Conservation (phyloP, 2,888 invertebrate genomes). For the Cryptus armator region DNA sequence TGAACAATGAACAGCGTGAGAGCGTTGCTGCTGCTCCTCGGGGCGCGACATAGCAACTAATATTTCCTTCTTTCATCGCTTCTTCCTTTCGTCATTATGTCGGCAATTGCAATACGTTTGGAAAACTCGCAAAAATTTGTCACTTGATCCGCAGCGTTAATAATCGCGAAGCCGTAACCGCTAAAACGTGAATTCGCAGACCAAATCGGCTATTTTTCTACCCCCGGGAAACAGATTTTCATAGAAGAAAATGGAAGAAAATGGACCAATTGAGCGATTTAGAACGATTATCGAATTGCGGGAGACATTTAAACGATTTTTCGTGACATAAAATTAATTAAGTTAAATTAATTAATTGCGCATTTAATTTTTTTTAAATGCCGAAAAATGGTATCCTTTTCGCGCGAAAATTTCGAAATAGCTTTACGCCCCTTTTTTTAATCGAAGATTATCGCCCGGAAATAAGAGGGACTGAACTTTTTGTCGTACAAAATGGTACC, state of each 20-base stretch:
- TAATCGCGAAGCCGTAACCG: slow-evolving; percentile 22
- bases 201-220: background rate
- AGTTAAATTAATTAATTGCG: no score
- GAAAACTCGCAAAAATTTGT: slow-evolving; percentile 28
- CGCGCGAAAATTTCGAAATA: background rate
- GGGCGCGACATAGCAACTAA: slow-evolving; percentile 40
- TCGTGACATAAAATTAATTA: no score
- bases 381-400: no score
- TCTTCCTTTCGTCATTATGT: slow-evolving; percentile 33
- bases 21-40: slow-evolving; percentile 45
- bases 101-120: slow-evolving; percentile 46
- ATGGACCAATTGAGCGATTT: no score
- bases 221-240: no score
- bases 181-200: background rate
- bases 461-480: background rate
- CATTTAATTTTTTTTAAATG: no score
- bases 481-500: background rate
- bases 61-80: slow-evolving; percentile 45
- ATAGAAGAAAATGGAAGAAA: no score
- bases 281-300: no score
- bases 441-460: background rate
- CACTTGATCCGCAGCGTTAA: background rate
- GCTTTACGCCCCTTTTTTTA: background rate
- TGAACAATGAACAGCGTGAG: slow-evolving; percentile 67
- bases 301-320: no score